phyloP scores from a whole-genome alignment of 2,113 vertebrate genomes.

The Ochotona curzoniae region DNA sequence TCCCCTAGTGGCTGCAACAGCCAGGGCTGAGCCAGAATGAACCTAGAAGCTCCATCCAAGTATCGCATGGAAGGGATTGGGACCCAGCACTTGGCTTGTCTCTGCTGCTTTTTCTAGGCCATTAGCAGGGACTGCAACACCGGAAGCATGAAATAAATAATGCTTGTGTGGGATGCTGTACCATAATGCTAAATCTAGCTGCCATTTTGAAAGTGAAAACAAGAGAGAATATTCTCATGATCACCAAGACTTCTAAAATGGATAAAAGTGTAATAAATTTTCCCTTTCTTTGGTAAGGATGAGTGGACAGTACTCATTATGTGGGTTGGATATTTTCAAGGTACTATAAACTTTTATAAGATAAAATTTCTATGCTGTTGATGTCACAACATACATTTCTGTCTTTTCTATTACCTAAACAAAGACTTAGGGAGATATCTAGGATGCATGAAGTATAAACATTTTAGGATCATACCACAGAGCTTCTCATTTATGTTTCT shows the following conservation, averaged over 20 bases:
- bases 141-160: too few species aligned
- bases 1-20: too few species aligned
- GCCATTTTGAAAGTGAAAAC: slow-evolving; percentile 8
- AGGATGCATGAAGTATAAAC: background rate
- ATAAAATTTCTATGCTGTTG: background rate
- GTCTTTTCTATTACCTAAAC: background rate
- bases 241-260: background rate
- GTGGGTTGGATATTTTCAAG: slow-evolving; percentile 28
- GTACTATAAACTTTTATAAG: slow-evolving; percentile 11
- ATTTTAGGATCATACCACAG: background rate
- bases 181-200: too few species aligned
- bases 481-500: background rate
- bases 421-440: background rate
- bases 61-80: too few species aligned
- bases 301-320: background rate
- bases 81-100: too few species aligned
- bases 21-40: too few species aligned
- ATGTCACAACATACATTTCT: background rate
- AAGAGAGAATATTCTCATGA: background rate
- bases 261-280: background rate
- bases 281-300: background rate
- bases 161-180: too few species aligned
- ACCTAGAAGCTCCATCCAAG: too few species aligned
- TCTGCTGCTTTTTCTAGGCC: too few species aligned
- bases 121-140: too few species aligned